Evolutionary conservation across 2,888 invertebrate species (phyloP), one percentile per base, ranked within the genome.

Genomic region (Lysandra bellargus): DNA sequence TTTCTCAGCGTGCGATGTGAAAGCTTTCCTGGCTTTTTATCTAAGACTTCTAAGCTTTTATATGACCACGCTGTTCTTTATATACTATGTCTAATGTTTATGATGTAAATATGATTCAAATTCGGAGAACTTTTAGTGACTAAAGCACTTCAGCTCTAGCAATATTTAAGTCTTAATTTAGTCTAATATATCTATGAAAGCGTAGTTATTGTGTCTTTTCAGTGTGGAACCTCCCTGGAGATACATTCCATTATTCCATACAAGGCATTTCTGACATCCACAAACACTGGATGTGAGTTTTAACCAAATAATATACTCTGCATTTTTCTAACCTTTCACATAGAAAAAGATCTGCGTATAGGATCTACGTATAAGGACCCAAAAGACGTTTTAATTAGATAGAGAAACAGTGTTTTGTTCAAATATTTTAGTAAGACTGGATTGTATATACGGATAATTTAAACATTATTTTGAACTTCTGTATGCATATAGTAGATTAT

Each of bases 161-260:
- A 4, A 0, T 57, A 17, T 57, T 57, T 17, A 64, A 12, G 12
- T 64, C 30, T 64, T 30, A 64, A 30, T 30, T 23, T 64, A 64
- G 30, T 30, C 64, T 12, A 23, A 64, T 64, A 37, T 69, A 69
- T 69, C 33, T 69, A 69, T 33, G 69, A 69, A 37, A 33, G 17
- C 33, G 4, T 14, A 69, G 33, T 69, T 33, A 69, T 69, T 57
- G 61, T 69, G 69, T 69, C 69, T 69, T 69, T 69, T 5, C 33
- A 69, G 69, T 5, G 4, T 33, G 33, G 69, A 37, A 37, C 1
- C 14, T 14, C 69, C 33, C 69, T 17, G 5, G 69, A 69, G 69
- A 69, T 33, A 33, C 33, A 69, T 69, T 69, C 69, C 33, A 69
- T 69, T 69, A 69, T 69, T 69, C 17, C 37, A 69, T 69, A 69